A percentile compares a stretch with the other conserved stretches of the same genome.
Conservation (phyloP, 2,797 vertebrate genomes). For the Pangasius mekongensis region DNA sequence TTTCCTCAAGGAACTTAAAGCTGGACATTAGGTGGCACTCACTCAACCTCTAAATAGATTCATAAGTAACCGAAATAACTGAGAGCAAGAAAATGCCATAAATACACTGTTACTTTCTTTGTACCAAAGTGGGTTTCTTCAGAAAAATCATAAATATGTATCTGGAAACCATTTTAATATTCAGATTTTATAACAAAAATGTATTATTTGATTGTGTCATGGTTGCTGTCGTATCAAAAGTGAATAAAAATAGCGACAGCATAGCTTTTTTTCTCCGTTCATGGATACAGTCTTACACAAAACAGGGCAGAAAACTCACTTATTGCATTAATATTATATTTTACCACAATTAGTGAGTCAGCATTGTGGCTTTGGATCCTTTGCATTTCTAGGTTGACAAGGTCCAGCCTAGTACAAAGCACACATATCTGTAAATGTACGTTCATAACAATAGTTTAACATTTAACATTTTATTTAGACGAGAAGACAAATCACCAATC, state of each 20-base stretch:
- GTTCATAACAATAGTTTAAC: background rate
- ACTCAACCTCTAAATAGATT: background rate
- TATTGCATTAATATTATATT: background rate
- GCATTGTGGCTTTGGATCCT: background rate
- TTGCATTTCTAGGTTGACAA: background rate
- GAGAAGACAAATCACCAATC: background rate
- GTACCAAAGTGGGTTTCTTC: background rate
- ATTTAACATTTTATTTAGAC: background rate
- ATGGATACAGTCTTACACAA: background rate
- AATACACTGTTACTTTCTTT: background rate
- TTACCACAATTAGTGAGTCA: background rate
- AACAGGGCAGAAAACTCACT: background rate
- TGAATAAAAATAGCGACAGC: background rate
- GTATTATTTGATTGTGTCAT: background rate
- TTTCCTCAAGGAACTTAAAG: background rate
- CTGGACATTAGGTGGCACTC: background rate
- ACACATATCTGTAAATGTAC: background rate
- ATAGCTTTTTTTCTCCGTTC: background rate
- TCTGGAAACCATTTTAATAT: background rate
- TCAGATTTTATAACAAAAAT: background rate
- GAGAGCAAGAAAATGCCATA: background rate
- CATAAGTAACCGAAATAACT: background rate
- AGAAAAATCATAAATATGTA: too few relatives aligned
- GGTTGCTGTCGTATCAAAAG: background rate
- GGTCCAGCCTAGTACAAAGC: background rate